These are phyloP conservation scores for Sicus ferrugineus DNA, from an alignment of 2,888 invertebrate genomes.

Conservation along the genomic window DNA sequence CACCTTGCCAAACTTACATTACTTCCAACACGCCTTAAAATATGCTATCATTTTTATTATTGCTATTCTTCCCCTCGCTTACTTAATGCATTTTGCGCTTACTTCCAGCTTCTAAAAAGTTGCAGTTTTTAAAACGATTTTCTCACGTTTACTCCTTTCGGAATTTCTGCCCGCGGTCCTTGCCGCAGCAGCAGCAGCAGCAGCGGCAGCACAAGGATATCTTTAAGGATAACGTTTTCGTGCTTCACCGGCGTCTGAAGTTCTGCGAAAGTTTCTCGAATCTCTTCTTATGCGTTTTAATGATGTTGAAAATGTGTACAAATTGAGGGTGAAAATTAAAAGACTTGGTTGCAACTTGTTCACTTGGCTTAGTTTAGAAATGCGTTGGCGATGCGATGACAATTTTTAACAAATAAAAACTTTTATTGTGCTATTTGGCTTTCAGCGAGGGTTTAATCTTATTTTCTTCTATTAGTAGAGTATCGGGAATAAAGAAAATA, in stretches of 20 bases:
- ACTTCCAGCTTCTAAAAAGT: conserved; percentile 20
- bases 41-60: conserved; percentile 20
- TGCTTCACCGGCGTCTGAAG: background rate
- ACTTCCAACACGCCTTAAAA: conserved; percentile 23
- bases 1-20: background rate
- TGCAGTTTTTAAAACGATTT: conserved; percentile 27
- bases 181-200: background rate
- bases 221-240: background rate
- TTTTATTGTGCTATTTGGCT: too few relatives aligned
- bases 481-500: too few relatives aligned
- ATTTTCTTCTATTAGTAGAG: too few relatives aligned
- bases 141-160: conserved; percentile 5
- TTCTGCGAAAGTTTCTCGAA: conserved; percentile 3
- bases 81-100: conserved; percentile 21
- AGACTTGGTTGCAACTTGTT: background rate
- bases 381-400: background rate
- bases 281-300: conserved; percentile 12
- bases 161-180: background rate
- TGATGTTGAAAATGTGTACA: conserved; percentile 20
- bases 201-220: background rate
- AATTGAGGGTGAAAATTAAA: conserved; percentile 25
- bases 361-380: too few relatives aligned
- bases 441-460: too few relatives aligned
- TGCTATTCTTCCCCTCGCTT: background rate
- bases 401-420: too few relatives aligned